Evolutionary conservation across 1,140 invertebrate species (phyloP), one percentile per base, ranked within the genome.

Genomic region (Sesamia nonagrioides): DNA sequence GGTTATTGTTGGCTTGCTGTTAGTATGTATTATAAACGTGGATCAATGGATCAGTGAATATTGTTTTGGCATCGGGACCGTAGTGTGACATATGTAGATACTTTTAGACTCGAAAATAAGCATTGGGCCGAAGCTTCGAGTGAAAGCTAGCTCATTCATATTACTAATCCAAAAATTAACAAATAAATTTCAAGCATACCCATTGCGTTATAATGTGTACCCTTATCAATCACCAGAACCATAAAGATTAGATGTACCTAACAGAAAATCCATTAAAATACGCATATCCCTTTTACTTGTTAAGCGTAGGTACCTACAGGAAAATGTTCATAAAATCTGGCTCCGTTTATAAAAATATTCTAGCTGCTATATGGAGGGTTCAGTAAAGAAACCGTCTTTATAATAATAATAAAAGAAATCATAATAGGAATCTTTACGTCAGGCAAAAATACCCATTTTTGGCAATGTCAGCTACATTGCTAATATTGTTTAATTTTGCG

Each of bases 251-350:
- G 63, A 42, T 68, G 42, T 75, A 63, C 60, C 37, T 42, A 75
- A 75, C 58, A 75, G 45, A 75, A 54, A 75, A 27, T 75, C 73
- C 73, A 75, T 75, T 75, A 75, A 60, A 75, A 75, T 75, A 40
- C 73, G 73, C 21, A 17, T 21, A 75, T 58, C 56, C 58, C 21
- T 61, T 50, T 63, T 75, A 48, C 21, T 21, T 56, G 11, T 13
- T 63, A 18, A 42, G n/a, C 60, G 37, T 63, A 18, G 17, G n/a
- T 63, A 40, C n/a, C 18, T 63, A 40, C n/a, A 42, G 60, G 35
- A 63, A 42, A 63, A 42, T 18, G 37, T 63, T 63, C 37, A 18
- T 63, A 17, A 63, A 17, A 63, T n/a, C n/a, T 17, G n/a, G n/a
- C 35, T 63, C 37, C 9, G 8, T 42, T 1, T 42, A n/a, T 63